phyloP scores from a whole-genome alignment of 1,140 invertebrate species.

The Aphaenogaster ashmeadi region DNA sequence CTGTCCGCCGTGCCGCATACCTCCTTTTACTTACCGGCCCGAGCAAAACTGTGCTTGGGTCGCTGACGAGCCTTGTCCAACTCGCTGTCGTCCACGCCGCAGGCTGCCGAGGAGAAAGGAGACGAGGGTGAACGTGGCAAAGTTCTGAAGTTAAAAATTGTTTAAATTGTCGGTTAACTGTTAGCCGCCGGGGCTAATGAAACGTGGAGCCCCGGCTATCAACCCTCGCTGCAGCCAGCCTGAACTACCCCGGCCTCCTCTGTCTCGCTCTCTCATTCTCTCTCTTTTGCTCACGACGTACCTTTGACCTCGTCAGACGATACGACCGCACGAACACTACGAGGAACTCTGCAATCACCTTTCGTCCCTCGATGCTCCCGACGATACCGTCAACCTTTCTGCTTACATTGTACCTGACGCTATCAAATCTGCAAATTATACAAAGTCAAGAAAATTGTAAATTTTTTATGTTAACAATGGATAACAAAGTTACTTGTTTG shows the following conservation, averaged over 20 bases:
- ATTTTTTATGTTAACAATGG: neutral
- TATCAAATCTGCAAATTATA: constrained; percentile 45
- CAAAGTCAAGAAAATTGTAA: constrained; percentile 1
- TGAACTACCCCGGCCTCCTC: constrained; percentile 23
- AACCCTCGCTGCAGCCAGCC: constrained; percentile 69
- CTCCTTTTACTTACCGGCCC: constrained; percentile 44
- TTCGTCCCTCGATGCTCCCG: constrained; percentile 51
- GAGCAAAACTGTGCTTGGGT: constrained; percentile 56
- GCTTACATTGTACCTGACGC: constrained; percentile 18
- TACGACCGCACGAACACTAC: constrained; percentile 75
- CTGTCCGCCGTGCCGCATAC: constrained; percentile 50
- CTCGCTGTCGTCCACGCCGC: constrained; percentile 70
- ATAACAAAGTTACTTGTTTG: neutral
- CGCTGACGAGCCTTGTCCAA: constrained; percentile 73
- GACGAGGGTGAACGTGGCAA: constrained; percentile 59
- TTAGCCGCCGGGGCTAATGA: constrained; percentile 85
- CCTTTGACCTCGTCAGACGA: constrained; percentile 73
- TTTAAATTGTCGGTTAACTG: constrained; percentile 86
- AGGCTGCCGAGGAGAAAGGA: constrained; percentile 61
- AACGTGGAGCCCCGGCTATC: constrained; percentile 80
- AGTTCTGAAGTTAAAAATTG: constrained; percentile 84
- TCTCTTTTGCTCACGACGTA: constrained; percentile 62
- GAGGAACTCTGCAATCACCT: constrained; percentile 75
- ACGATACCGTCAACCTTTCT: constrained; percentile 55
- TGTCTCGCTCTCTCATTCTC: constrained; percentile 9